Evolutionary conservation across 2,797 vertebrate genomes (phyloP), one percentile per base, ranked within the genome.

Genomic region (Taeniopygia guttata): DNA sequence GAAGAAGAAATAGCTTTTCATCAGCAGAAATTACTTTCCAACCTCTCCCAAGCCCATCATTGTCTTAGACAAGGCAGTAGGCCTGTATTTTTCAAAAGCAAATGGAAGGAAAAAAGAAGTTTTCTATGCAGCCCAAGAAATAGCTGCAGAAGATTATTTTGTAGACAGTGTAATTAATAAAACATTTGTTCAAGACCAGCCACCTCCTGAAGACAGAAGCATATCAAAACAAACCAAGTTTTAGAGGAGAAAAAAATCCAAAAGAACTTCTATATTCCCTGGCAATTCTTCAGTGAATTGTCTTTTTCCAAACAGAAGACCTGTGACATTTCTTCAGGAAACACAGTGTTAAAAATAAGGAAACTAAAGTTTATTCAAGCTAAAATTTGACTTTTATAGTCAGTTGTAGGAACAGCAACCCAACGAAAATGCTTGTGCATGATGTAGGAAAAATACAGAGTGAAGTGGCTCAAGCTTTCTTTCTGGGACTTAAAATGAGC

Each of bases 121-220:
- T 77, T 95, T 60, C 42, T 84, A 10, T 42, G n/a, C 21, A 89
- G 26, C 7, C 45, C 48, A 77, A 74, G 30, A 77, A 79, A 90
- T 2, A 68, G 59, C 17, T 66, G 36, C 8, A 82, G 34, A 68
- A 82, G 5, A 80, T 77, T 58, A 64, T 49, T 80, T 77, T 72
- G 21, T 49, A 76, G 49, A 43, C 30, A 63, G 16, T 29, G 85
- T 79, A 82, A 90, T 67, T 16, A 96, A 83, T 72, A 80, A 87
- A 80, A 83, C 20, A 74, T 70, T 32, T 10, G 11, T 43, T 82
- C 45, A 76, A 32, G 63, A 62, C 59, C 80, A 56, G 62, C 4
- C 58, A 87, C 16, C 34, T 83, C 60, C 32, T 82, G 63, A 89
- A 93, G 45, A 89, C 34, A 80, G 58, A 77, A 70, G 23, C 34